Evolutionary conservation across 2,888 invertebrate species (phyloP).

Genomic region (Melieria omissa): DNA sequence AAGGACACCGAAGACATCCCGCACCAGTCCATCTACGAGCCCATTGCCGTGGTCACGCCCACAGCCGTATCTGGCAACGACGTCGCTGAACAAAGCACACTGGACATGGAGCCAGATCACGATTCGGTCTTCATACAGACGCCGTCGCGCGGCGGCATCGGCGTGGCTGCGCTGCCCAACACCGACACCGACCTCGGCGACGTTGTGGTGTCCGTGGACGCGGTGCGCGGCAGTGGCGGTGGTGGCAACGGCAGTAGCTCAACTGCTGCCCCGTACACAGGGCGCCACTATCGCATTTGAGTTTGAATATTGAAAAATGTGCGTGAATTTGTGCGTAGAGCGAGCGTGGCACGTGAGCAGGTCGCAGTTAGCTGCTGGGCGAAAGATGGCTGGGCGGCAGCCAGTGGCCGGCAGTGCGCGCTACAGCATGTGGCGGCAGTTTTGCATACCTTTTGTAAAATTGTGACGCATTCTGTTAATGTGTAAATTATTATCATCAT

Average conservation of each 20-base stretch:
- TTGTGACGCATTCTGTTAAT: constrained; percentile 13
- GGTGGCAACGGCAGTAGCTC: too few species aligned
- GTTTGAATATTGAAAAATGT: constrained; percentile 3
- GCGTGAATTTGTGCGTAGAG: too few species aligned
- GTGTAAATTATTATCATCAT: constrained; percentile 27
- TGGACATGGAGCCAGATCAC: constrained; percentile 26
- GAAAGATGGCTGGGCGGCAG: too few species aligned
- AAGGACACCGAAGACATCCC: constrained; percentile 54
- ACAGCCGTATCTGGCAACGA: constrained; percentile 37
- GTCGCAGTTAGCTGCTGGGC: too few species aligned
- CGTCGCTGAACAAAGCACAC: background rate
- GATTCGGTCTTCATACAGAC: constrained; percentile 63
- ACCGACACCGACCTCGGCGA: background rate
- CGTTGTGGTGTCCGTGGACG: background rate
- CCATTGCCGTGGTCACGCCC: constrained; percentile 52
- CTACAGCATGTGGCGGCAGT: too few species aligned
- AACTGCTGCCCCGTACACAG: background rate
- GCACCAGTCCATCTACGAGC: constrained; percentile 63
- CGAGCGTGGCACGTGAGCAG: too few species aligned
- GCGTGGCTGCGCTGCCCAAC: constrained; percentile 64
- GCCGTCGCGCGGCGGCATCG: constrained; percentile 63
- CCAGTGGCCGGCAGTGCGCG: too few species aligned
- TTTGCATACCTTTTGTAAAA: too few species aligned
- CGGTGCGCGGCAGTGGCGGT: too few species aligned
- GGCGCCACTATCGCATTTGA: constrained; percentile 23